phyloP scores from a whole-genome alignment of 92 coral and sea anemone genomes.

The Meandrina meandrites region DNA sequence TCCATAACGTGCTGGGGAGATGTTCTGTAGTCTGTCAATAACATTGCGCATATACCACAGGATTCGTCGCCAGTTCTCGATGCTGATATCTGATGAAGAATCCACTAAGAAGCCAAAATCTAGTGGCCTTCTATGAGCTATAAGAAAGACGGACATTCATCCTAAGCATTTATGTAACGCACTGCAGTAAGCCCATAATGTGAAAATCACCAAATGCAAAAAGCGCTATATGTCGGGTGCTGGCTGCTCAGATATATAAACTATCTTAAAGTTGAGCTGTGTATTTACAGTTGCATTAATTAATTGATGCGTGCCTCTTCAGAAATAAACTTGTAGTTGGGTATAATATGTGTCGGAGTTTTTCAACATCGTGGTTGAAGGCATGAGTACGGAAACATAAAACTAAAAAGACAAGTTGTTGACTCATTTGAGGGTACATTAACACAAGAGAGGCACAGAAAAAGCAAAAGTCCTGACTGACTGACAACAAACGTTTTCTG shows the following conservation, averaged over 20 bases:
- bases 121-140: slow-evolving; percentile 66
- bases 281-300: no score
- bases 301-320: no score
- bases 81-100: slow-evolving; percentile 72
- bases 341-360: no score
- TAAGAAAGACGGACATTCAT: not conserved
- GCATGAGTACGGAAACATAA: no score
- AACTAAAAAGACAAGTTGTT: not conserved
- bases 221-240: not conserved
- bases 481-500: not conserved
- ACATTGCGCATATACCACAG: slow-evolving; percentile 50
- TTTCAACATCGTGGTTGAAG: no score
- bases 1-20: slow-evolving; percentile 58
- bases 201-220: not conserved
- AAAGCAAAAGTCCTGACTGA: not conserved
- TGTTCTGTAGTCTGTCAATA: slow-evolving; percentile 49
- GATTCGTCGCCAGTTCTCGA: slow-evolving; percentile 58
- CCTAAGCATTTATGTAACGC: not conserved
- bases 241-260: not conserved
- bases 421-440: not conserved
- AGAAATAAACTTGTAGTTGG: no score
- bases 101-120: slow-evolving; percentile 78
- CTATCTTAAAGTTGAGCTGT: not conserved
- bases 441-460: not conserved
- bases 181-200: not conserved